Conservation (phyloP, 2,797 vertebrate genomes). For the Thaleichthys pacificus region DNA sequence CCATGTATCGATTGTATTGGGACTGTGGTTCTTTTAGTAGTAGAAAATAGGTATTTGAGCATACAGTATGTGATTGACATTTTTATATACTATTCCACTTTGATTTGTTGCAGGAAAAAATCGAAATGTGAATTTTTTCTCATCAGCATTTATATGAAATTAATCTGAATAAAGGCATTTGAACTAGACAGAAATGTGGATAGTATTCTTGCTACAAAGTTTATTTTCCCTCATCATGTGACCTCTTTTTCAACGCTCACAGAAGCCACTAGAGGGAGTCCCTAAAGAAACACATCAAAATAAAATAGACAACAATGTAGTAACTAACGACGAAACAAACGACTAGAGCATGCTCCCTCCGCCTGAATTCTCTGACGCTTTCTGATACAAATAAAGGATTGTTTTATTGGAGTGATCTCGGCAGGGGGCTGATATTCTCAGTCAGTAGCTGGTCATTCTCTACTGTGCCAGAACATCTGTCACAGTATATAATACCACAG, state of each 20-base stretch:
- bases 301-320: too few species aligned
- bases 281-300: not conserved
- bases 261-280: not conserved
- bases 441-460: too few species aligned
- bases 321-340: too few species aligned
- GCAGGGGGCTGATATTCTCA: too few species aligned
- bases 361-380: not conserved
- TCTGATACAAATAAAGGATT: too few species aligned
- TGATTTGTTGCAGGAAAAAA: not conserved
- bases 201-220: not conserved
- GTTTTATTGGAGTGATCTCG: too few species aligned
- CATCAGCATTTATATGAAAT: not conserved
- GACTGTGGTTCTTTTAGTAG: not conserved
- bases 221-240: not conserved
- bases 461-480: too few species aligned
- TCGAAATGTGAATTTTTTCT: not conserved
- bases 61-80: not conserved
- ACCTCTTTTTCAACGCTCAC: not conserved
- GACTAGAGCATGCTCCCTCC: not conserved
- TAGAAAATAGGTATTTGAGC: not conserved
- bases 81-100: not conserved
- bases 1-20: too few species aligned
- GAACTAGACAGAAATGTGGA: not conserved
- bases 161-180: not conserved
- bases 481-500: too few species aligned